These are phyloP conservation scores for Promerops cafer DNA, from an alignment of 2,113 vertebrate genomes.

Conservation along the genomic window DNA sequence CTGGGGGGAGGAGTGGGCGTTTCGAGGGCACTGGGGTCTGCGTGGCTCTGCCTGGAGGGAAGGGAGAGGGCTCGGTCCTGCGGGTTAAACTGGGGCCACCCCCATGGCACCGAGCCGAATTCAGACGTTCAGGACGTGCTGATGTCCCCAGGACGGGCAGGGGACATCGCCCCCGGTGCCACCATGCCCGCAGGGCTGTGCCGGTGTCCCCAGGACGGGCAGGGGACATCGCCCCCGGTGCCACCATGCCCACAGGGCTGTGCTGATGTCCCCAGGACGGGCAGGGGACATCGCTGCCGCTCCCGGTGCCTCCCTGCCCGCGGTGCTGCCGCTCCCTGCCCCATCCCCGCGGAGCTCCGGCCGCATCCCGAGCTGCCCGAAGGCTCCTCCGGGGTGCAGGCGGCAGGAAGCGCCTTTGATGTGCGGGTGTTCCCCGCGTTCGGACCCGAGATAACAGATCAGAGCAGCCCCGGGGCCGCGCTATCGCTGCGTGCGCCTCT, in stretches of 20 bases:
- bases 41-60: not conserved
- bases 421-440: not conserved
- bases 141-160: accelerated
- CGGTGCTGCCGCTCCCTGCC: accelerated
- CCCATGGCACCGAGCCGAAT: accelerated
- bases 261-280: too few species aligned
- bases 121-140: accelerated
- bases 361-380: not conserved
- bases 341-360: accelerated
- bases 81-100: not conserved
- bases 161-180: not conserved
- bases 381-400: not conserved
- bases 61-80: accelerated
- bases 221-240: not conserved
- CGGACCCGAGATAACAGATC: constrained; percentile 35
- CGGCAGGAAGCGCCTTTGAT: constrained; percentile 55
- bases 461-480: not conserved
- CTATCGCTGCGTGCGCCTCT: not conserved
- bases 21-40: not conserved
- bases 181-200: accelerated
- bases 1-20: not conserved
- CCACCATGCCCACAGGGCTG: too few species aligned
- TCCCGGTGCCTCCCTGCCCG: not conserved
- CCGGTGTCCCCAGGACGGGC: not conserved
- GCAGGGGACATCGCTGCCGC: accelerated